Evolutionary conservation across 64 coral and sea anemone genomes (phyloP), one percentile per base, ranked within the genome.

Genomic region (Montipora efflorescens): DNA sequence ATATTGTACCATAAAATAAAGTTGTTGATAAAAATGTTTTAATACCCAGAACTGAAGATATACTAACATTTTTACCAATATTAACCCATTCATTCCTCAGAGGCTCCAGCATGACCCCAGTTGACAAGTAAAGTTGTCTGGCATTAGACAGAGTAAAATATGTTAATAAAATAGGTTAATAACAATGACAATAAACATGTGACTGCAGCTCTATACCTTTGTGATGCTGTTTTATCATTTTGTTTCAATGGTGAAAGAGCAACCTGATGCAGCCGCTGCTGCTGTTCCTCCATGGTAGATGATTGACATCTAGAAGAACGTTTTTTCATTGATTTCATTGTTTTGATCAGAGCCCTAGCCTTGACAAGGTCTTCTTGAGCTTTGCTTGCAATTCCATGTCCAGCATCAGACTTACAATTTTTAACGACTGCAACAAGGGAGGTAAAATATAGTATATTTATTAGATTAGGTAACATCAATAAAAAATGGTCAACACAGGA

Each of bases 261-360:
- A 4, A 94, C 62, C 48, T 88, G 75, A 72, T 97, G 93, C 1
- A 97, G 79, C 52, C 95, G 81, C 78, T 91, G 84, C 51, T 49
- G 58, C 10, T 19, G 47, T 74, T 95, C 89, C 19, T 13, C 78
- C 58, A 78, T 94, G 18, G 43, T 59, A 68, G 68, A 67, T 9
- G 76, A 74, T 59, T 74, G 91, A 20, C 77, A 19, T 70, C 85
- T 83, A 36, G 90, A 80, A 8, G 81, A 89, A 19, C 94, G 90
- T 71, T 90, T 90, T 21, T 91, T 85, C 8, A 97, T 53, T 20
- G 93, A 92, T 62, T 89, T 92, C 95, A 97, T 97, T 28, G 84
- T 97, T 71, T 95, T 84, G 16, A 87, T 90, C 16, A 97, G 68
- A 43, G 95, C 62, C 46, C 95, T 91, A 16, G 95, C 95, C 68